Conservation (phyloP, 1,140 invertebrate genomes). For the Elymnias hypermnestra region DNA sequence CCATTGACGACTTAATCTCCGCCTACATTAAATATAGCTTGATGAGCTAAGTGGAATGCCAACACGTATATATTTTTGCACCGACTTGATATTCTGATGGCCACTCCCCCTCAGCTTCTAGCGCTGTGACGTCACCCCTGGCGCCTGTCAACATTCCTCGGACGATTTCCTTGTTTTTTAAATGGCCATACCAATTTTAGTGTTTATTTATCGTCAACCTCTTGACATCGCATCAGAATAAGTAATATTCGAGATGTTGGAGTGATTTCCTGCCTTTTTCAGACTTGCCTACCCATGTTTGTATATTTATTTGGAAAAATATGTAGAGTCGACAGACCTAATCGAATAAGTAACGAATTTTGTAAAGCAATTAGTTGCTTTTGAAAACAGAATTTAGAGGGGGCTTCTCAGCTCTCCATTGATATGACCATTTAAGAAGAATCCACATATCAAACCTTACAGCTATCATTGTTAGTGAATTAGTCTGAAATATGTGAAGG, state of each 20-base stretch:
- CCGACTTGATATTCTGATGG: conserved; percentile 18
- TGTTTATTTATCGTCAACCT: conserved; percentile 4
- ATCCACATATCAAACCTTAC: too few relatives aligned
- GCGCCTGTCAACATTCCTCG: conserved; percentile 17
- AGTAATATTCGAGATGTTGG: not conserved
- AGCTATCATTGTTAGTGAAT: too few relatives aligned
- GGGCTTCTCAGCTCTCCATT: too few relatives aligned
- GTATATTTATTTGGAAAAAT: too few relatives aligned
- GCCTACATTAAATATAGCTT: conserved; percentile 36
- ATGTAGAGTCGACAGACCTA: too few relatives aligned
- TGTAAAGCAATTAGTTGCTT: too few relatives aligned
- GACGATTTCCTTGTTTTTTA: conserved; percentile 23
- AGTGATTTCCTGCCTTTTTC: not conserved
- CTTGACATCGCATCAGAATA: conserved; percentile 7
- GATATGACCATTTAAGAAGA: too few relatives aligned
- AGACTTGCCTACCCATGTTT: not conserved
- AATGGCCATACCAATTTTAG: not conserved
- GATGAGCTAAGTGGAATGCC: conserved; percentile 26
- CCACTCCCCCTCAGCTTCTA: conserved; percentile 22
- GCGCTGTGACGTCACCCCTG: conserved; percentile 19
- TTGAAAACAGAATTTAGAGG: too few relatives aligned
- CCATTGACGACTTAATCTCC: conserved; percentile 28
- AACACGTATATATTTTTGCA: conserved; percentile 1
- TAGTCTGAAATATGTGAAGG: too few relatives aligned
- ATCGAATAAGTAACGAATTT: too few relatives aligned